Conservation (phyloP, 2,113 vertebrate species). For the Echinops telfairi region DNA sequence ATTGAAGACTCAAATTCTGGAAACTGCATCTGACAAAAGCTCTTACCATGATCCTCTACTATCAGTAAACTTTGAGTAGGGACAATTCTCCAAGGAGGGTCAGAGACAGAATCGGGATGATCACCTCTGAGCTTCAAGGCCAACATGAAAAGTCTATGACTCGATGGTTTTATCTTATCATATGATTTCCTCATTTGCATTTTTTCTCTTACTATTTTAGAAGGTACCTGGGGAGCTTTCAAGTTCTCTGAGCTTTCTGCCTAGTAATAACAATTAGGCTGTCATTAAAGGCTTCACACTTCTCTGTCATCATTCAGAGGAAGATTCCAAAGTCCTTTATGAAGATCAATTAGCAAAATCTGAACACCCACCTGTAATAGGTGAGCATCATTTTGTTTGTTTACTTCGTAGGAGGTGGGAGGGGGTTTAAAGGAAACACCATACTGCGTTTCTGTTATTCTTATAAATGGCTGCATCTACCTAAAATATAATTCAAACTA, state of each 20-base stretch:
- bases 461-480: constrained; percentile 47
- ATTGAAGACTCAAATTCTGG: background rate
- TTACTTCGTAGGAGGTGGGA: background rate
- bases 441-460: constrained; percentile 32
- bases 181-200: constrained; percentile 56
- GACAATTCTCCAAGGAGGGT: background rate
- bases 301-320: constrained; percentile 69
- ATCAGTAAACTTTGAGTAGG: background rate
- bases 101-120: background rate
- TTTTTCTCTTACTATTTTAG: constrained; percentile 75
- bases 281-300: constrained; percentile 68
- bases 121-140: background rate
- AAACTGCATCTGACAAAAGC: background rate
- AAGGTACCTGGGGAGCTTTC: constrained; percentile 76
- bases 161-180: constrained; percentile 11
- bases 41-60: background rate
- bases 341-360: constrained; percentile 77
- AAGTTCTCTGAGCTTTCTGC: constrained; percentile 72
- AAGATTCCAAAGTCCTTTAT: constrained; percentile 67
- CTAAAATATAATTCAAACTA: constrained; percentile 20
- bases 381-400: constrained; percentile 56
- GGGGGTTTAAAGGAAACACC: constrained; percentile 12
- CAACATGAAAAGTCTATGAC: background rate
- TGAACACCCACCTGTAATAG: constrained; percentile 19
- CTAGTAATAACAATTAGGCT: constrained; percentile 81